Conservation (phyloP, 2,888 invertebrate species). For the Euzophera pinguis region DNA sequence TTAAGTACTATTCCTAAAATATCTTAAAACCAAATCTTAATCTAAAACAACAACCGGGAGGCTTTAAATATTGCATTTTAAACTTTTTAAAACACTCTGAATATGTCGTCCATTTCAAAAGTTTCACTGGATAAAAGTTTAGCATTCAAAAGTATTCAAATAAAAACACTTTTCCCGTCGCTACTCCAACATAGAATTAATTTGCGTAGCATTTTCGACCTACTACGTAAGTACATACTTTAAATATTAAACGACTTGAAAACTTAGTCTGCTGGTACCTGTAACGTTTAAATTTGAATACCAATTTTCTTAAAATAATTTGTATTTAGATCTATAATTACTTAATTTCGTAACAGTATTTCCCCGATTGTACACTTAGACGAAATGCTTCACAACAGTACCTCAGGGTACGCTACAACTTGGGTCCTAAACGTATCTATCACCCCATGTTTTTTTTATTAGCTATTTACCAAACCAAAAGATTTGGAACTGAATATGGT, state of each 20-base stretch:
- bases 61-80: background rate
- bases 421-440: too few relatives aligned
- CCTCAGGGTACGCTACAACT: too few relatives aligned
- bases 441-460: too few relatives aligned
- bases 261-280: background rate
- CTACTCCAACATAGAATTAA: slow-evolving; percentile 7
- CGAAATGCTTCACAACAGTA: too few relatives aligned
- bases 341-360: too few relatives aligned
- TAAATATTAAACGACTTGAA: slow-evolving; percentile 8
- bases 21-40: too few relatives aligned
- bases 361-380: too few relatives aligned
- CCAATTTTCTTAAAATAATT: background rate
- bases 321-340: too few relatives aligned
- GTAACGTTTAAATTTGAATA: background rate
- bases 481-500: too few relatives aligned
- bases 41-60: too few relatives aligned
- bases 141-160: slow-evolving; percentile 8
- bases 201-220: slow-evolving; percentile 8
- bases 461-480: too few relatives aligned
- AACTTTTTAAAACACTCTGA: slow-evolving; percentile 6
- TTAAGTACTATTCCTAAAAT: too few relatives aligned
- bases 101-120: slow-evolving; percentile 9
- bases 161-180: slow-evolving; percentile 8
- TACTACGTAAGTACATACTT: background rate
- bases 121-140: slow-evolving; percentile 3